A percentile compares a stretch with the other conserved stretches of the same genome.
These are phyloP conservation scores for Characodon lateralis DNA, from an alignment of 2,797 vertebrate species.

Conservation along the genomic window DNA sequence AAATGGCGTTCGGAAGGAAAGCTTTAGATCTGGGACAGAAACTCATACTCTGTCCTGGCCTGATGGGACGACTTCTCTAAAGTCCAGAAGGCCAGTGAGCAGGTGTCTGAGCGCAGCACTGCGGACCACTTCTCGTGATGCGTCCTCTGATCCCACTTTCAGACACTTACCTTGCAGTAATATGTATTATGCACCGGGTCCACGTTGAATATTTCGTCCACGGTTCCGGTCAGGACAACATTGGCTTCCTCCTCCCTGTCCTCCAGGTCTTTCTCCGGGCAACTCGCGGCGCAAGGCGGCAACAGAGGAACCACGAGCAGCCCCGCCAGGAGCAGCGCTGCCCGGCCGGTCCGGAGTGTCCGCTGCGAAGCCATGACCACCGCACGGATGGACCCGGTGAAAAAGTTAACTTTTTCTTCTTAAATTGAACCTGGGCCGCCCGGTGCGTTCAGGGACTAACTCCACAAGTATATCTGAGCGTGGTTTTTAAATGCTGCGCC, in stretches of 20 bases:
- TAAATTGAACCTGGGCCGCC: constrained; percentile 6
- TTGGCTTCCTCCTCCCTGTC: constrained; percentile 93
- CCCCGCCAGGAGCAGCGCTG: constrained; percentile 68
- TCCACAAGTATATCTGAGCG: constrained; percentile 33
- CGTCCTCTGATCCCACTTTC: neutral
- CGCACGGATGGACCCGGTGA: constrained; percentile 39
- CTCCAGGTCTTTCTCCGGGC: constrained; percentile 91
- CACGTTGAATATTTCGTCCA: constrained; percentile 96
- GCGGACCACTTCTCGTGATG: constrained; percentile 4
- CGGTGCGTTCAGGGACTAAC: constrained; percentile 28
- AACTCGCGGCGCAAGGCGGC: constrained; percentile 78
- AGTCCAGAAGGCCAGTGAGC: constrained; percentile 8
- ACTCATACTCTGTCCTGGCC: neutral
- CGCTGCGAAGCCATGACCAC: constrained; percentile 76
- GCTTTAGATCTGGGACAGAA: constrained; percentile 24
- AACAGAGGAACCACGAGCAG: constrained; percentile 69
- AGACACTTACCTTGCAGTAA: constrained; percentile 92
- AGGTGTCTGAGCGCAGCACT: constrained; percentile 50
- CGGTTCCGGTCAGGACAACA: constrained; percentile 94
- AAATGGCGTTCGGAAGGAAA: constrained; percentile 40
- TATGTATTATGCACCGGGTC: constrained; percentile 96
- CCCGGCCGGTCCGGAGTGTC: constrained; percentile 65
- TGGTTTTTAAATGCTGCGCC: constrained; percentile 7
- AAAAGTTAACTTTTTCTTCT: constrained; percentile 56
- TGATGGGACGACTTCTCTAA: neutral